These are phyloP conservation scores for Salvelinus alpinus DNA, from an alignment of 2,113 vertebrate genomes.

Conservation along the genomic window DNA sequence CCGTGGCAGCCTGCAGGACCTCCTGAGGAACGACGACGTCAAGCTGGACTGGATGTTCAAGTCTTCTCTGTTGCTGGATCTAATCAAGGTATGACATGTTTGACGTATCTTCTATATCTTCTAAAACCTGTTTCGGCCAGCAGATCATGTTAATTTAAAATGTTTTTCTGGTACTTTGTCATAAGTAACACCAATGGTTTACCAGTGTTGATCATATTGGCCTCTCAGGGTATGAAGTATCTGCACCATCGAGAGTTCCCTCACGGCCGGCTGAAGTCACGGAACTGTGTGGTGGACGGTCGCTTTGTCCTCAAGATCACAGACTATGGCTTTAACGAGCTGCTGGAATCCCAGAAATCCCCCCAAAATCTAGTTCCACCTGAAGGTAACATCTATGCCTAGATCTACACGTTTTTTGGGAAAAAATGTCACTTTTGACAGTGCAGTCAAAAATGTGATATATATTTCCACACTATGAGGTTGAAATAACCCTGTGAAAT, in stretches of 20 bases:
- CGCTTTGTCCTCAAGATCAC: conserved; percentile 92
- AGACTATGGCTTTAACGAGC: conserved; percentile 85
- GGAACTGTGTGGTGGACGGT: conserved; percentile 90
- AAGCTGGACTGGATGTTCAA: conserved; percentile 97
- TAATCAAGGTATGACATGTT: conserved; percentile 85
- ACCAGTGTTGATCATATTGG: conserved; percentile 11
- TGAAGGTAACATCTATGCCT: conserved; percentile 73
- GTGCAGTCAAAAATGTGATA: too few relatives aligned
- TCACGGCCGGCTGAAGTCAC: conserved; percentile 87
- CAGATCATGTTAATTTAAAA: neutral
- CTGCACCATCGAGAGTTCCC: conserved; percentile 85
- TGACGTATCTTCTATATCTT: neutral
- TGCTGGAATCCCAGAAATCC: conserved; percentile 82
- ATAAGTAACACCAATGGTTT: neutral
- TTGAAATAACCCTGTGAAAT: too few relatives aligned
- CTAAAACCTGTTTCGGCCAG: too few relatives aligned
- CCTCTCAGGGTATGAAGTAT: conserved; percentile 87
- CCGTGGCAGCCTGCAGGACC: conserved; percentile 87
- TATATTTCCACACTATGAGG: too few relatives aligned
- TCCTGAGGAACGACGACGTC: conserved; percentile 85
- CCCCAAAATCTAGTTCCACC: conserved; percentile 65
- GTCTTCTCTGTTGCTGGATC: conserved; percentile 88
- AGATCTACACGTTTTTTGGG: neutral
- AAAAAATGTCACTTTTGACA: neutral
- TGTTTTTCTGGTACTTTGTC: neutral